These are phyloP conservation scores for Leptodactylus fuscus DNA, from an alignment of 2,113 vertebrate genomes.

Conservation along the genomic window DNA sequence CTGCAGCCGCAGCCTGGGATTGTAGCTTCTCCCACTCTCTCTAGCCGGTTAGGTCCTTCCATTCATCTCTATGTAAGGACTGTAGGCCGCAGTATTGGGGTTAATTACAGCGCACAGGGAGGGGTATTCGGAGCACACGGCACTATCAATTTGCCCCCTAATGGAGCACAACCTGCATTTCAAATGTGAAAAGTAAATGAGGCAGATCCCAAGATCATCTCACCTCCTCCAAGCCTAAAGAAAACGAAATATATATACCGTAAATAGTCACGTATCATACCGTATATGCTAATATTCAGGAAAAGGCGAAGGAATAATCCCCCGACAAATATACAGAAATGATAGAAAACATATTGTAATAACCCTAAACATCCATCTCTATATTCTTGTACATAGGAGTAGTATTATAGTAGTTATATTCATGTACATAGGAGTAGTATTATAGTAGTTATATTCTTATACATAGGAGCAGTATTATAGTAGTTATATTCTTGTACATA, in stretches of 20 bases:
- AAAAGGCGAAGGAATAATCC: no score
- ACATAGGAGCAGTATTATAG: not conserved
- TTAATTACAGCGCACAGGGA: not conserved
- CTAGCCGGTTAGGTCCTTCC: not conserved
- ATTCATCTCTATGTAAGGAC: no score
- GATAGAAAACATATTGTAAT: no score
- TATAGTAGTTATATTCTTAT: constrained; percentile 11
- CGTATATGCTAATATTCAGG: no score
- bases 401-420: constrained; percentile 19
- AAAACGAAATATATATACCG: not conserved
- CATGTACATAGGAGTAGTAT: not conserved
- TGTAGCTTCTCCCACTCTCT: not conserved
- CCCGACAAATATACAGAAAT: no score
- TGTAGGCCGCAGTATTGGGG: not conserved
- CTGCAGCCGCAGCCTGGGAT: not conserved
- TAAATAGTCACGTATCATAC: no score
- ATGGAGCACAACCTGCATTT: not conserved
- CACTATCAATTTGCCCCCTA: not conserved
- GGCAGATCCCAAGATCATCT: not conserved
- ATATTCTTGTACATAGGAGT: not conserved
- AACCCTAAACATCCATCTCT: no score
- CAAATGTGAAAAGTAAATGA: constrained; percentile 2
- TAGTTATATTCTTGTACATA: constrained; percentile 8
- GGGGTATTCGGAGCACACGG: not conserved
- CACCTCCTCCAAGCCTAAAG: not conserved